phyloP scores from a whole-genome alignment of 2,888 invertebrate species.

The Xestoiulus laeticollis region DNA sequence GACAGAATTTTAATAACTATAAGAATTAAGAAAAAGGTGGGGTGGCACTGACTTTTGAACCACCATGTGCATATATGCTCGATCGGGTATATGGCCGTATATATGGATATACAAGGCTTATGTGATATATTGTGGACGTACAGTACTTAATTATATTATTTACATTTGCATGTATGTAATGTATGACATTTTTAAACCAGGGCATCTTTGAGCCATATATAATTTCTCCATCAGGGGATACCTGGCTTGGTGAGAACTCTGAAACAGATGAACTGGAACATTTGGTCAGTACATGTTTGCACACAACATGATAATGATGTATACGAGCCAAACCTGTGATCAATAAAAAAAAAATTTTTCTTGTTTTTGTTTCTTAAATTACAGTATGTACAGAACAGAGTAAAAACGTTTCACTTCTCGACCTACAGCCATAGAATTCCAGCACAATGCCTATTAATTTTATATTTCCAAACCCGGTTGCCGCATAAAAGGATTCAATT shows the following conservation, averaged over 20 bases:
- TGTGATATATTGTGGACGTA: no score
- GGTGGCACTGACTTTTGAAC: no score
- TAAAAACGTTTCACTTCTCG: constrained; percentile 17
- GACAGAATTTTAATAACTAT: no score
- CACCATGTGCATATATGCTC: no score
- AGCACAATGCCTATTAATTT: constrained; percentile 21
- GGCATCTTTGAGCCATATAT: no score
- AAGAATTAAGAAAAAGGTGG: no score
- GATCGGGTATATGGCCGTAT: no score
- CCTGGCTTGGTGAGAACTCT: no score
- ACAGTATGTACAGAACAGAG: not conserved
- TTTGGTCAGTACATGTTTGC: not conserved
- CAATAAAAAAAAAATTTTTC: not conserved
- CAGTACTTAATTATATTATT: no score
- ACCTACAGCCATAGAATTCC: not conserved
- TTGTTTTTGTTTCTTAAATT: not conserved
- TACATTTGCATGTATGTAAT: no score
- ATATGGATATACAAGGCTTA: no score
- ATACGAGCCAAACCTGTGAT: not conserved
- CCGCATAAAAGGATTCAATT: not conserved
- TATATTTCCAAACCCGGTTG: not conserved
- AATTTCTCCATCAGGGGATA: not conserved
- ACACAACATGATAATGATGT: not conserved
- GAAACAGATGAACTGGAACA: not conserved
- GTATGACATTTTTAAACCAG: no score